A percentile compares a stretch with the other conserved stretches of the same genome.
phyloP scores from a whole-genome alignment of 2,888 invertebrate genomes.

The Rhyacophila evoluta region DNA sequence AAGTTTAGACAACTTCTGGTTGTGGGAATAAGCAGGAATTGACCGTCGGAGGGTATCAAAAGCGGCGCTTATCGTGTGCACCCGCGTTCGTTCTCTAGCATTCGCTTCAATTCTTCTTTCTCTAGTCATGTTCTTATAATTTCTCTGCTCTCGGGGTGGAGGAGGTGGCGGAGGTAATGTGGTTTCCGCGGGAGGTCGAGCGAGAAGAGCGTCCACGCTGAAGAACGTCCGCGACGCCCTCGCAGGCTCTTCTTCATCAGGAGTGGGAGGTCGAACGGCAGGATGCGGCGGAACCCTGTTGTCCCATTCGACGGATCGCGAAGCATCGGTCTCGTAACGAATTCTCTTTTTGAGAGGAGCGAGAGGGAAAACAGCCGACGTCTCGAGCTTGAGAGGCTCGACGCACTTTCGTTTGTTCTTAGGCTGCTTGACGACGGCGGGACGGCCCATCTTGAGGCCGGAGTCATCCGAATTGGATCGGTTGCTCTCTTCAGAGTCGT shows the following conservation, averaged over 20 bases:
- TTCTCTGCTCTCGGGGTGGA: constrained; percentile 77
- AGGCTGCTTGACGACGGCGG: constrained; percentile 57
- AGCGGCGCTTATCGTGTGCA: constrained; percentile 96
- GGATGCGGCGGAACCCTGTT: constrained; percentile 68
- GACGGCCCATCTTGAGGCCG: constrained; percentile 65
- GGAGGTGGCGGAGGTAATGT: constrained; percentile 48
- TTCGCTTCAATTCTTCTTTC: constrained; percentile 95
- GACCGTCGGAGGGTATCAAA: constrained; percentile 89
- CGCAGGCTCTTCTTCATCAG: constrained; percentile 56
- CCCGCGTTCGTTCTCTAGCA: constrained; percentile 90
- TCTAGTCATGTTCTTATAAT: constrained; percentile 96
- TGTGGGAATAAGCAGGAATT: constrained; percentile 92
- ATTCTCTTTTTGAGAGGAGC: constrained; percentile 80
- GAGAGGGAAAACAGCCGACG: constrained; percentile 62
- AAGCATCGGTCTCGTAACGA: constrained; percentile 64
- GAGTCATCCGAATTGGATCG: constrained; percentile 68
- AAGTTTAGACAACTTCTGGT: constrained; percentile 93
- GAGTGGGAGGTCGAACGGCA: constrained; percentile 75
- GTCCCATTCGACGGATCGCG: constrained; percentile 58
- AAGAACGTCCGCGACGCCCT: constrained; percentile 12
- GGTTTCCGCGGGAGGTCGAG: constrained; percentile 40
- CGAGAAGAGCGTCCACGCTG: constrained; percentile 49
- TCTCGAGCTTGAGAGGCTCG: constrained; percentile 74
- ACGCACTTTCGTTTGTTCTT: constrained; percentile 77
- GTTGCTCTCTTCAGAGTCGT: constrained; percentile 71